Conservation (phyloP, 2,888 invertebrate species). For the Drosophila conformis region DNA sequence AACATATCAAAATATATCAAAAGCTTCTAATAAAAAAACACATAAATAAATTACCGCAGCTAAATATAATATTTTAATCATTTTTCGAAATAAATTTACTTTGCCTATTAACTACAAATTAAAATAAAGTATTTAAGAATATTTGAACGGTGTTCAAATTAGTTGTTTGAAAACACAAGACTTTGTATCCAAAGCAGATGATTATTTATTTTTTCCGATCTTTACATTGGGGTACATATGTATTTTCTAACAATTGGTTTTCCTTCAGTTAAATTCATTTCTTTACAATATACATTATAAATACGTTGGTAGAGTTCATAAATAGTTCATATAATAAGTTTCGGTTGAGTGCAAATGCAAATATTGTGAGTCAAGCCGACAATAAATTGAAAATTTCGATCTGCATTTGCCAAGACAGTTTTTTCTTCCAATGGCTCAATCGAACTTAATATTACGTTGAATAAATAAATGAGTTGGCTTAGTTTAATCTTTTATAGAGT, state of each 20-base stretch:
- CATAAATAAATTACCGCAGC: neutral
- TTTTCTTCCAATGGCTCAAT: slow-evolving; percentile 13
- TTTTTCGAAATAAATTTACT: neutral
- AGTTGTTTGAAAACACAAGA: neutral
- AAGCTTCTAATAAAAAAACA: neutral
- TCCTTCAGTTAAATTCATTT: slow-evolving; percentile 60
- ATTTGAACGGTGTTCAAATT: neutral
- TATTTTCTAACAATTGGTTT: slow-evolving; percentile 29
- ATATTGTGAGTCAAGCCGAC: slow-evolving; percentile 75
- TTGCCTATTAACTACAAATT: neutral
- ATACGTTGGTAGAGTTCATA: slow-evolving; percentile 54
- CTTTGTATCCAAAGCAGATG: slow-evolving; percentile 18
- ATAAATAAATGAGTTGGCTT: slow-evolving; percentile 52
- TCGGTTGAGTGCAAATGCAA: slow-evolving; percentile 80
- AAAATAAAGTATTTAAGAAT: neutral
- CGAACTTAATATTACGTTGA: slow-evolving; percentile 39
- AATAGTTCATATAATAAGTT: slow-evolving; percentile 59
- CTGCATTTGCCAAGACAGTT: slow-evolving; percentile 14
- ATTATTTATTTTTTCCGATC: slow-evolving; percentile 14
- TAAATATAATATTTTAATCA: neutral
- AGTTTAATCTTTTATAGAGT: slow-evolving; percentile 5
- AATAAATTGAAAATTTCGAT: slow-evolving; percentile 30
- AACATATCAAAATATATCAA: no score
- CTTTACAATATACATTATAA: slow-evolving; percentile 63
- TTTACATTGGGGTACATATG: slow-evolving; percentile 1